Conservation (phyloP, 37 sponge, comb jelly and placozoan species). For the Geodia barretti region DNA sequence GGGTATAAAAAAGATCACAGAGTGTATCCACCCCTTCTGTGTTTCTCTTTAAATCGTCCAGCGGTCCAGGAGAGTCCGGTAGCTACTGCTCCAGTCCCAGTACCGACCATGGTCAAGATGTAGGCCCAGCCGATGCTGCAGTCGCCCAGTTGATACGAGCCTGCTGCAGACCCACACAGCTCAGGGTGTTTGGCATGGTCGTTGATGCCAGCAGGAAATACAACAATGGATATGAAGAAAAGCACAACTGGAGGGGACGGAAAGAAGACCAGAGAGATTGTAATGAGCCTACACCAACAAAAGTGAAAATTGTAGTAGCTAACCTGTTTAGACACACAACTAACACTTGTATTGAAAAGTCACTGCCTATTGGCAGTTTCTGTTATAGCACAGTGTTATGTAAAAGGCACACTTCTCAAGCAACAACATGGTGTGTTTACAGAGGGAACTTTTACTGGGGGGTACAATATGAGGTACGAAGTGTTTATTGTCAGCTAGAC, state of each 20-base stretch:
- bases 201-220: slow-evolving; percentile 74
- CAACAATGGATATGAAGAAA: slow-evolving; percentile 22
- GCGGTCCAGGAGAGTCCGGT: slow-evolving; percentile 64
- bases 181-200: slow-evolving; percentile 12
- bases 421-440: no score
- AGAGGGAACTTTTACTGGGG: no score
- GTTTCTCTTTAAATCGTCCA: slow-evolving; percentile 46
- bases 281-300: no score
- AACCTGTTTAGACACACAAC: no score
- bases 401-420: no score
- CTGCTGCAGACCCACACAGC: slow-evolving; percentile 38
- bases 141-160: slow-evolving; percentile 21
- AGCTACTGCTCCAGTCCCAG: slow-evolving; percentile 41
- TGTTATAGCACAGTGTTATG: no score
- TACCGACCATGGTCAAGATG: slow-evolving; percentile 58
- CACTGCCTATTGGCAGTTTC: no score
- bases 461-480: no score
- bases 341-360: no score
- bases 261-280: no score
- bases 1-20: not conserved
- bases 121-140: slow-evolving; percentile 79
- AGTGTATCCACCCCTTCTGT: not conserved
- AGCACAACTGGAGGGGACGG: slow-evolving; percentile 36
- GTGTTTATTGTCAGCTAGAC: no score
- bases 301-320: no score